Evolutionary conservation across 2,113 vertebrate genomes (phyloP).

Genomic region (Odobenus rosmarus): DNA sequence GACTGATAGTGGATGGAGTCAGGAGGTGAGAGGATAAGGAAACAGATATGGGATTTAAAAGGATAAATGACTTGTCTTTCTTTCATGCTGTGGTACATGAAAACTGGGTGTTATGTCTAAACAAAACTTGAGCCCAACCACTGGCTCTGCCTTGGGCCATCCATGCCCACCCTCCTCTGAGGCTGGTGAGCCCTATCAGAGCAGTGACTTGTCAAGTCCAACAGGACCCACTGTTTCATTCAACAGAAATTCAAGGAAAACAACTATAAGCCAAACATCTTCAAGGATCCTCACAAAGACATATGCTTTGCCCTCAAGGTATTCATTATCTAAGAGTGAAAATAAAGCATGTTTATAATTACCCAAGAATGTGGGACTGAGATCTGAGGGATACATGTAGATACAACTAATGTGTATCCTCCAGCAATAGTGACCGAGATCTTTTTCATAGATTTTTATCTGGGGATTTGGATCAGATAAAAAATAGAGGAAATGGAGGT

Average conservation of each 20-base stretch:
- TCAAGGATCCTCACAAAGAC: neutral
- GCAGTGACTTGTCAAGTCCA: neutral
- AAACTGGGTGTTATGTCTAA: neutral
- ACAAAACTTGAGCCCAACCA: neutral
- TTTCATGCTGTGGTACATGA: neutral
- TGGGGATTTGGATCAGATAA: neutral
- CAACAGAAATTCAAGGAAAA: neutral
- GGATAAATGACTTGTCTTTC: neutral
- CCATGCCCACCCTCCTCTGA: neutral
- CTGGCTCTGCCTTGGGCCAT: neutral
- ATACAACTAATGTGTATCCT: neutral
- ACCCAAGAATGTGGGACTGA: neutral
- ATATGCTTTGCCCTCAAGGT: neutral
- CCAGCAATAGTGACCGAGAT: neutral
- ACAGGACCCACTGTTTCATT: neutral
- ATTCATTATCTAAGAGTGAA: neutral
- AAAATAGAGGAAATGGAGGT: neutral
- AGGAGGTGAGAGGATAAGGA: neutral
- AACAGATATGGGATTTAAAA: neutral
- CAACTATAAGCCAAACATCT: neutral
- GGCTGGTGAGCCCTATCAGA: neutral
- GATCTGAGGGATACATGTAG: neutral
- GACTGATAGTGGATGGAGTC: neutral
- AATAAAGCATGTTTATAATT: neutral
- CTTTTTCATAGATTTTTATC: neutral